phyloP scores from a whole-genome alignment of 2,113 vertebrate species.

The Pelvicachromis taeniatus region DNA sequence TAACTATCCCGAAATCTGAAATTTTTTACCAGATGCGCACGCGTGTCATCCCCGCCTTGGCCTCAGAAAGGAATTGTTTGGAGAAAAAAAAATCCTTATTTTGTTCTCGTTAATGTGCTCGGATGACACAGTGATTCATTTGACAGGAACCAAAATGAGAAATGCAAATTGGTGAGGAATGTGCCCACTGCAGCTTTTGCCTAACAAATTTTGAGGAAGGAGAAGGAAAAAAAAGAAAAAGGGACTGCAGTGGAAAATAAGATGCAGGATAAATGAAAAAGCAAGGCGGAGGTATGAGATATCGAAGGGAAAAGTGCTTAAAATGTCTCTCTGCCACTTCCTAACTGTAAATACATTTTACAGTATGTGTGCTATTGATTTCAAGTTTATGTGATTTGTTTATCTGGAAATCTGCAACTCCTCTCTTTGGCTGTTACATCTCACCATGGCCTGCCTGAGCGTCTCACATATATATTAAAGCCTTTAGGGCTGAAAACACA shows the following conservation, averaged over 20 bases:
- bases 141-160: conserved; percentile 42
- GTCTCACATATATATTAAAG: neutral
- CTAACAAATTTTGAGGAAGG: conserved; percentile 10
- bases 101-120: conserved; percentile 18
- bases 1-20: conserved; percentile 32
- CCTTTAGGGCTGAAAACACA: neutral
- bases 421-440: neutral
- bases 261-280: conserved; percentile 6
- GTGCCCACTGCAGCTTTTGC: conserved; percentile 16
- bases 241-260: conserved; percentile 5
- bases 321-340: conserved; percentile 7
- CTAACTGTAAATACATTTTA: conserved; percentile 31
- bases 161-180: conserved; percentile 40
- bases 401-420: neutral
- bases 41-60: conserved; percentile 8
- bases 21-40: conserved; percentile 3
- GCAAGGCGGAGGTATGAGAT: neutral
- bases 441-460: neutral
- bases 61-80: neutral
- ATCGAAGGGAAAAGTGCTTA: conserved; percentile 9
- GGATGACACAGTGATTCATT: conserved; percentile 32
- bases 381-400: conserved; percentile 19
- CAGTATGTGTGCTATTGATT: conserved; percentile 38
- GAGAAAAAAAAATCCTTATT: neutral
- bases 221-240: neutral